Percentiles rank a stretch among this genome's conserved stretches.
These are phyloP conservation scores for Upupa epops DNA, from an alignment of 2,113 vertebrate genomes.

Conservation along the genomic window DNA sequence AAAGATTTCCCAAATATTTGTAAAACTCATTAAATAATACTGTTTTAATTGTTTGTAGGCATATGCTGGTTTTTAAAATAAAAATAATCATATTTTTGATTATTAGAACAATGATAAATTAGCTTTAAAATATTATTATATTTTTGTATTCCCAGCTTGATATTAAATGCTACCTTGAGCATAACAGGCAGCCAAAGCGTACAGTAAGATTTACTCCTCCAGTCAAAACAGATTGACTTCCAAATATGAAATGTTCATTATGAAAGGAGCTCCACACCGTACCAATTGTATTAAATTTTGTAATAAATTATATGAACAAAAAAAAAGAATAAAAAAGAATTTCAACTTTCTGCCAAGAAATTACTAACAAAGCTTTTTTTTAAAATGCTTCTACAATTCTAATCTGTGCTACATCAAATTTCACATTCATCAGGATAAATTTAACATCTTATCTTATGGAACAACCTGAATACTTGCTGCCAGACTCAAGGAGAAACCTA, in stretches of 20 bases:
- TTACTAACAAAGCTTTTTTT: background rate
- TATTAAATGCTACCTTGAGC: background rate
- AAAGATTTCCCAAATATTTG: background rate
- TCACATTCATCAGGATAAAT: background rate
- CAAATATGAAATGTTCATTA: background rate
- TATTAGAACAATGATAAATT: background rate
- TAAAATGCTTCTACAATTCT: background rate
- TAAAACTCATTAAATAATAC: background rate
- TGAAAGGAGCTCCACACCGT: background rate
- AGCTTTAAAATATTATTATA: background rate
- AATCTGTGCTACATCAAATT: background rate
- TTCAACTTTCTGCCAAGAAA: background rate
- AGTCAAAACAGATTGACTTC: background rate
- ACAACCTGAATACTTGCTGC: background rate
- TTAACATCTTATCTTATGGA: background rate
- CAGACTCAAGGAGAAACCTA: background rate
- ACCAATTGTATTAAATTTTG: background rate
- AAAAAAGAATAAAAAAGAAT: background rate
- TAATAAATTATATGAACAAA: background rate
- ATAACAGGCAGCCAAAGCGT: background rate
- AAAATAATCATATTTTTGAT: background rate
- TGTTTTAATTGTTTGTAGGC: background rate
- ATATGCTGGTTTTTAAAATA: accelerated
- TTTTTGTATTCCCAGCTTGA: background rate
- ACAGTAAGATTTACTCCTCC: background rate